Evolutionary conservation across 2,113 vertebrate genomes (phyloP).

Genomic region (Suricata suricatta): DNA sequence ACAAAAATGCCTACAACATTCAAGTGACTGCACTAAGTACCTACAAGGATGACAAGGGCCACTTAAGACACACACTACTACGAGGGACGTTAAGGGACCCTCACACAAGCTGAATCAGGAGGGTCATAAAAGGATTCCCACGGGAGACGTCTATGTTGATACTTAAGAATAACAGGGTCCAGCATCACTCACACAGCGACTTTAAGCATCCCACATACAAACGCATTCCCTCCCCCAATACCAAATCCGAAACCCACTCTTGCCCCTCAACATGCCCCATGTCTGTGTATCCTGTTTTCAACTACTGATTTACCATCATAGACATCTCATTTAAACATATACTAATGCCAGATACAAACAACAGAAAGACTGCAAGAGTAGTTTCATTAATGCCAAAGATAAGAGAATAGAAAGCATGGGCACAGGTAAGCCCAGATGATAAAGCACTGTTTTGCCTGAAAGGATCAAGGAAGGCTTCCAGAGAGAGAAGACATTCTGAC

Average conservation of each 20-base stretch:
- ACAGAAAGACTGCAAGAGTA: background rate
- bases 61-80: background rate
- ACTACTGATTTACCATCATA: background rate
- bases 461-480: background rate
- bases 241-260: constrained; percentile 32
- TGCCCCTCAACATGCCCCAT: background rate
- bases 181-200: background rate
- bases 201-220: background rate
- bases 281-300: background rate
- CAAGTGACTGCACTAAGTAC: constrained; percentile 6
- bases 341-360: background rate
- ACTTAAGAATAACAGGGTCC: background rate
- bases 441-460: constrained; percentile 39
- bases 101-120: background rate
- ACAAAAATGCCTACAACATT: constrained; percentile 50
- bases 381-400: constrained; percentile 1
- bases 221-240: background rate
- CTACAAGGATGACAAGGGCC: background rate
- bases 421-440: background rate
- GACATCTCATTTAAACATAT: background rate
- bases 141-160: background rate
- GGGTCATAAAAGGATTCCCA: background rate
- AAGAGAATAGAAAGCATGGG: background rate
- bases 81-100: background rate
- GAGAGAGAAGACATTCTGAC: background rate